Evolutionary conservation across 1,140 invertebrate genomes (phyloP).

Genomic region (Ganaspis sp.): DNA sequence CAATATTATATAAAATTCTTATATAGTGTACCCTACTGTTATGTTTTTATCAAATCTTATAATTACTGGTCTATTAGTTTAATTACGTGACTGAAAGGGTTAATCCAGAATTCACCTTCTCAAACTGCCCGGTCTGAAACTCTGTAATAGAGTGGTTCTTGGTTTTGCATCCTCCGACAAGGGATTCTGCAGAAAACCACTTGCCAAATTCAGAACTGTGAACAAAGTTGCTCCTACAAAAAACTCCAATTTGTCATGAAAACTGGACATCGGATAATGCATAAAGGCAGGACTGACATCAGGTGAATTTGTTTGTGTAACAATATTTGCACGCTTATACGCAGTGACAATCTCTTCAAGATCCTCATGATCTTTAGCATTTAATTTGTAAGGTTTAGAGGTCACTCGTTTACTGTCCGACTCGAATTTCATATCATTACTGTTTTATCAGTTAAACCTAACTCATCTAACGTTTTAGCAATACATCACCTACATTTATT

Average conservation of each 20-base stretch:
- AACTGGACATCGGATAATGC: conserved; percentile 29
- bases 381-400: conserved; percentile 32
- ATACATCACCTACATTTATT: not conserved
- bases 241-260: conserved; percentile 37
- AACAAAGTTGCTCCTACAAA: conserved; percentile 23
- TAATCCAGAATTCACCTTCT: conserved; percentile 38
- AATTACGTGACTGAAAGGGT: no score
- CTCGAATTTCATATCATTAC: conserved; percentile 16
- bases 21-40: no score
- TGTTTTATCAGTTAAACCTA: not conserved
- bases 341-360: conserved; percentile 20
- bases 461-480: no score
- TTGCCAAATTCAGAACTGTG: conserved; percentile 34
- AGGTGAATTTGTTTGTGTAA: not conserved
- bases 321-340: not conserved
- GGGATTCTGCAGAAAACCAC: conserved; percentile 40
- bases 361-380: not conserved
- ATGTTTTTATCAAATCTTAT: no score
- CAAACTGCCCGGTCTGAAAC: conserved; percentile 40
- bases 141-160: conserved; percentile 44
- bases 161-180: conserved; percentile 28
- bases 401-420: not conserved
- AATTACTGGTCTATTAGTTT: no score
- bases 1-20: no score
- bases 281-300: not conserved